Conservation (phyloP, 1,140 invertebrate genomes). For the Dreissena polymorpha region DNA sequence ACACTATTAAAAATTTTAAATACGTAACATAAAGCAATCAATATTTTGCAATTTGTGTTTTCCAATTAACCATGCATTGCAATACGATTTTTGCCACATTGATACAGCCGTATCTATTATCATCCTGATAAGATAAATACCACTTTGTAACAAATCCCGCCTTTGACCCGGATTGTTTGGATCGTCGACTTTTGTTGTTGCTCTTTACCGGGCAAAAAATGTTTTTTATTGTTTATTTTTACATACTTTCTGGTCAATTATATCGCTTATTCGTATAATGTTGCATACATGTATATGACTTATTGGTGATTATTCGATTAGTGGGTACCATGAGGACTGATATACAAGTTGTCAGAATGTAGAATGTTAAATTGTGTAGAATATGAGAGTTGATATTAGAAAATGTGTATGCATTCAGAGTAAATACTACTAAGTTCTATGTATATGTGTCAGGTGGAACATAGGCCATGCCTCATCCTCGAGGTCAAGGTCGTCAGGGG, state of each 20-base stretch:
- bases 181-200: no score
- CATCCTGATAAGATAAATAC: no score
- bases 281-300: background rate
- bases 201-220: background rate
- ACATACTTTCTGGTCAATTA: background rate
- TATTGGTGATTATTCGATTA: background rate
- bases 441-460: conserved; percentile 66
- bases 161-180: no score
- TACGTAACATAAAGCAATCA: no score
- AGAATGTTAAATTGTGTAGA: background rate
- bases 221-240: conserved; percentile 1
- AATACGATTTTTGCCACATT: no score
- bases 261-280: background rate
- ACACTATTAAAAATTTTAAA: no score
- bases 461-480: conserved; percentile 70
- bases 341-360: conserved; percentile 3
- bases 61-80: no score
- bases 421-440: background rate
- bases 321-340: background rate
- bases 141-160: no score
- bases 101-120: no score
- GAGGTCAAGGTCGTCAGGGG: conserved; percentile 68
- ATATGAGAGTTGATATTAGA: background rate
- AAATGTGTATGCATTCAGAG: background rate
- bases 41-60: no score